Conservation (phyloP, 2,888 invertebrate species). For the Anticlea derivata region DNA sequence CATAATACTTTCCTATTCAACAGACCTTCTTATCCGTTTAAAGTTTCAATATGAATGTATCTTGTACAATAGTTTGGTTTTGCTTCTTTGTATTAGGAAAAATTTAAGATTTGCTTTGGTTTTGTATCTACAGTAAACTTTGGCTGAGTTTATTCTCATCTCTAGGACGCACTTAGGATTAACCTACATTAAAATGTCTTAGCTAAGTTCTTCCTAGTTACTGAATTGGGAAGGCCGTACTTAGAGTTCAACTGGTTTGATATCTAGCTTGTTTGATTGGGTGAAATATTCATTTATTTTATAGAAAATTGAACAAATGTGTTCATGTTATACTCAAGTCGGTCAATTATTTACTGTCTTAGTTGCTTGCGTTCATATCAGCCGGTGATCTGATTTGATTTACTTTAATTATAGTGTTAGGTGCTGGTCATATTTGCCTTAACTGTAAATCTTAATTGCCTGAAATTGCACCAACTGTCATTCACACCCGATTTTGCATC, state of each 20-base stretch:
- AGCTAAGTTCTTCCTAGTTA: too few species aligned
- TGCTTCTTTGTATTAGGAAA: background rate
- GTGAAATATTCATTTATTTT: background rate
- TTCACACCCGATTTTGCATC: too few species aligned
- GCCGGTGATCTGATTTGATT: constrained; percentile 52
- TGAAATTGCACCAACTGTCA: constrained; percentile 5
- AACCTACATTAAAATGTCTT: too few species aligned
- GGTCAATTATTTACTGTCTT: constrained; percentile 25
- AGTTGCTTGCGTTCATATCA: constrained; percentile 18
- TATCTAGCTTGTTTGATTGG: constrained; percentile 3
- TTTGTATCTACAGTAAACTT: too few species aligned
- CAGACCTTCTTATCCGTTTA: background rate
- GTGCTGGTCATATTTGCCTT: constrained; percentile 49
- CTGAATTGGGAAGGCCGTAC: background rate
- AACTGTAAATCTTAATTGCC: constrained; percentile 11
- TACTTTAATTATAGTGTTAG: constrained; percentile 36
- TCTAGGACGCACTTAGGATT: too few species aligned
- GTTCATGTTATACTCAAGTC: constrained; percentile 11
- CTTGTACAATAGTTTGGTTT: background rate
- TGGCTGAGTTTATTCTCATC: too few species aligned
- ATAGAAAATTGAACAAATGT: constrained; percentile 8
- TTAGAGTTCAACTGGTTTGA: constrained; percentile 17
- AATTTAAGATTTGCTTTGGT: too few species aligned
- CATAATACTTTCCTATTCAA: constrained; percentile 28
- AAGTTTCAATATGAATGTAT: background rate